Evolutionary conservation across 2,797 vertebrate genomes (phyloP), one percentile per base, ranked within the genome.

Genomic region (Moxostoma hubbsi): DNA sequence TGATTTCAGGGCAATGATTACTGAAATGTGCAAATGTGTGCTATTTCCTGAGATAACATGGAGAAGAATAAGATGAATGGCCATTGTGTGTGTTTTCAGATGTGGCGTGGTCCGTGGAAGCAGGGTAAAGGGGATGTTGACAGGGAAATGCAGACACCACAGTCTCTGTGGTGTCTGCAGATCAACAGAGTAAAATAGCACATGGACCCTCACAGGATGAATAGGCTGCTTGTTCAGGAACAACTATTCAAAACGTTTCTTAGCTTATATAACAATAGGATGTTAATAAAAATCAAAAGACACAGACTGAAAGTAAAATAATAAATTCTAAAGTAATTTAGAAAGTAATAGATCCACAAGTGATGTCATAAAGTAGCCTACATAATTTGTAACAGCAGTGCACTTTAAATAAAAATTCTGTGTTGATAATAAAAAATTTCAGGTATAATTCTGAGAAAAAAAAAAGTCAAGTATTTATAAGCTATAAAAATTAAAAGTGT

Each of bases 101-200:
- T 15, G 63, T 47, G 66, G 66, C 36, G 36, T 36, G 36, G 36
- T 36, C 36, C 7, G 8, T 53, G 49, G 13, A 54, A 36, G 24
- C 15, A 2, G 66, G 49, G 7, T 46, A 46, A 13, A 0, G 0
- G 57, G 59, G 13, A 72, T 73, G 61, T 65, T 79, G 69, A 79
- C 43, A 66, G 53, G 77, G 77, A 79, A 73, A 79, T 79, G 11
- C 68, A 51, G 47, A 6, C 8, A 67, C 51, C 72, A 54, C 66
- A 70, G 65, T 61, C 47, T 68, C 47, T 46, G 57, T 55, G 12
- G 76, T 63, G 57, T n/a, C 50, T 78, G 49, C 5, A 12, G 15
- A 5, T 47, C 76, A 70, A 6, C 49, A 79, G 68, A 79, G 45
- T 59, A 72, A 63, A 57, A 57, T 36, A 65, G 72, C 77, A 65